Evolutionary conservation across 2,113 vertebrate species (phyloP), one percentile per base, ranked within the genome.

Genomic region (Oceanites oceanicus): DNA sequence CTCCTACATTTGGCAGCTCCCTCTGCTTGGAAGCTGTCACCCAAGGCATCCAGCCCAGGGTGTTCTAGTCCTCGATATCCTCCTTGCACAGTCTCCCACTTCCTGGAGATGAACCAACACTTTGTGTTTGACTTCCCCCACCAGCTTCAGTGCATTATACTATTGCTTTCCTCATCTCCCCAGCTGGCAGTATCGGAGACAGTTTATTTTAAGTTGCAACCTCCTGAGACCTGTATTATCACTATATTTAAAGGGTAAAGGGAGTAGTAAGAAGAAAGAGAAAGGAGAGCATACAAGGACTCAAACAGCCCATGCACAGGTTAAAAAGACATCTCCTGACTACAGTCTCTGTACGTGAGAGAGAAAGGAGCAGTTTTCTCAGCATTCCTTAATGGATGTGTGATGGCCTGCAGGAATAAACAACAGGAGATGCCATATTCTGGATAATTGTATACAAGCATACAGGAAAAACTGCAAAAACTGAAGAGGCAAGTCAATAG

Each of bases 1-100:
- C 97, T 96, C 96, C 96, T 94, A 97, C 95, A 96, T 94, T 96
- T 97, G 94, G 96, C 93, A 97, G 91, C 91, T 97, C 86, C 91
- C 96, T 95, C 44, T 93, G 89, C 95, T 94, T 97, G 88, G 95
- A 97, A 96, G 89, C 95, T 96, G 90, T 92, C 95, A 97, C 95
- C 95, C 95, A 88, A 94, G 94, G 95, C 97, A 96, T 90, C 85
- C 97, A 97, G 95, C 97, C 95, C 95, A 96, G 96, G 96, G 95
- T 96, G 93, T 96, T 97, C 95, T 94, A 97, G 94, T 96, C 96
- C 95, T 97, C 73, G 40, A 92, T 96, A 97, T 96, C 85, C 97
- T 96, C 85, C 96, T 93, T 94, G 90, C 95, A 91, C 92, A 97
- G 95, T 96, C 95, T 97, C 95, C 97, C 85, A 97, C 95, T 95